These are phyloP conservation scores for Callipepla squamata DNA, from an alignment of 2,113 vertebrate genomes.

Conservation along the genomic window DNA sequence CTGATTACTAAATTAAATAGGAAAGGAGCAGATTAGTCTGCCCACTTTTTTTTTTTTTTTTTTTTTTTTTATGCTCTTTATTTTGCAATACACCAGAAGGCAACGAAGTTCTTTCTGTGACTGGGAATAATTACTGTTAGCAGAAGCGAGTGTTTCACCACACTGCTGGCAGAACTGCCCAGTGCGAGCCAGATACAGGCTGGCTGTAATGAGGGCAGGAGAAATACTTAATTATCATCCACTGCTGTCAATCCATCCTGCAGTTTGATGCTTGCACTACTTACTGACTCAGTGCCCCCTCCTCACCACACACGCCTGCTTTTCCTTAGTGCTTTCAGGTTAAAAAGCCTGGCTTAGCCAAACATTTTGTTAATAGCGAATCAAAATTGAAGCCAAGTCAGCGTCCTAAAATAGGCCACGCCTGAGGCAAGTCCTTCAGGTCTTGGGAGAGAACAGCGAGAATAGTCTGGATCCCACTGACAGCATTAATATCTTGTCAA, in stretches of 20 bases:
- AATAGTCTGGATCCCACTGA: neutral
- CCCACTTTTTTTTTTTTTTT: neutral
- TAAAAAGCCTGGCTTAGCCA: neutral
- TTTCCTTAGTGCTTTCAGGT: neutral
- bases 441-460: neutral
- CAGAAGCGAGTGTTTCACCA: neutral
- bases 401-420: neutral
- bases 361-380: neutral
- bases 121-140: neutral
- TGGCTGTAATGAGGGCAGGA: neutral
- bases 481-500: neutral
- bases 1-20: neutral
- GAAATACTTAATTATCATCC: too few relatives aligned
- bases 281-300: neutral
- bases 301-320: neutral
- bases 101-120: neutral
- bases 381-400: neutral
- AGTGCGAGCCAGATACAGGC: neutral
- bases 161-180: neutral
- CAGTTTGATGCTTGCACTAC: neutral
- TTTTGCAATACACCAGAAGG: neutral
- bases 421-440: neutral
- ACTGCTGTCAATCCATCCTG: neutral
- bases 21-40: neutral
- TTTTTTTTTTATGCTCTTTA: neutral